A percentile compares a stretch with the other conserved stretches of the same genome.
phyloP scores from a whole-genome alignment of 2,888 invertebrate genomes.

The Heliconius ethilla region DNA sequence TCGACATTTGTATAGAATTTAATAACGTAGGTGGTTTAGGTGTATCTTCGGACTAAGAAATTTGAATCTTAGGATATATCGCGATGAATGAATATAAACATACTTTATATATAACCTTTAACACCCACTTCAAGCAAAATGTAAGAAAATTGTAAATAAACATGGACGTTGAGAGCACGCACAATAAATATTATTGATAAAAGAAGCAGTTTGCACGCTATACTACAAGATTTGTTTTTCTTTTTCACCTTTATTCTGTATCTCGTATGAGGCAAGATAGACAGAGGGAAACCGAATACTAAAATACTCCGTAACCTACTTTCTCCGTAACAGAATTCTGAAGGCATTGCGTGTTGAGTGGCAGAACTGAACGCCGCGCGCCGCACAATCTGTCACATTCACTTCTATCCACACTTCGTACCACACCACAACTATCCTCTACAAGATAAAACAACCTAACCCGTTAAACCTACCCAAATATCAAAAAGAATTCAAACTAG shows the following conservation, averaged over 20 bases:
- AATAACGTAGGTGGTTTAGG: conserved; percentile 68
- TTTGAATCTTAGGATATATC: conserved; percentile 52
- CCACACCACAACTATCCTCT: conserved; percentile 4
- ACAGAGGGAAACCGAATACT: too few species aligned
- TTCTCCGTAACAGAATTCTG: too few species aligned
- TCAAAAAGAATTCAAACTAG: conserved; percentile 51
- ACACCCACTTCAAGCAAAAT: conserved; percentile 75
- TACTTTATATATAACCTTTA: conserved; percentile 60
- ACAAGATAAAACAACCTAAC: conserved; percentile 63
- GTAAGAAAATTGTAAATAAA: conserved; percentile 67
- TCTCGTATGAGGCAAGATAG: background rate
- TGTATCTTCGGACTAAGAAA: conserved; percentile 54
- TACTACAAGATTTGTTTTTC: conserved; percentile 43
- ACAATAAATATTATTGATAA: conserved; percentile 78
- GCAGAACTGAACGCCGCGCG: too few species aligned
- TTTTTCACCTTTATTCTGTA: background rate
- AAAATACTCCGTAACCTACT: too few species aligned
- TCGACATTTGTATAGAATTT: conserved; percentile 64
- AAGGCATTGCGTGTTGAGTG: too few species aligned
- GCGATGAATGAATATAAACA: conserved; percentile 62
- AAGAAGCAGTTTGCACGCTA: conserved; percentile 66
- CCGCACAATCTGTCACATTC: too few species aligned
- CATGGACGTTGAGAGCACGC: conserved; percentile 69
- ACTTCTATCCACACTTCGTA: too few species aligned
- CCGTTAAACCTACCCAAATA: conserved; percentile 61